A percentile compares a stretch with the other conserved stretches of the same genome.
phyloP scores from a whole-genome alignment of 53 echinoderm and acorn worm species.

The Mesocentrotus franciscanus region DNA sequence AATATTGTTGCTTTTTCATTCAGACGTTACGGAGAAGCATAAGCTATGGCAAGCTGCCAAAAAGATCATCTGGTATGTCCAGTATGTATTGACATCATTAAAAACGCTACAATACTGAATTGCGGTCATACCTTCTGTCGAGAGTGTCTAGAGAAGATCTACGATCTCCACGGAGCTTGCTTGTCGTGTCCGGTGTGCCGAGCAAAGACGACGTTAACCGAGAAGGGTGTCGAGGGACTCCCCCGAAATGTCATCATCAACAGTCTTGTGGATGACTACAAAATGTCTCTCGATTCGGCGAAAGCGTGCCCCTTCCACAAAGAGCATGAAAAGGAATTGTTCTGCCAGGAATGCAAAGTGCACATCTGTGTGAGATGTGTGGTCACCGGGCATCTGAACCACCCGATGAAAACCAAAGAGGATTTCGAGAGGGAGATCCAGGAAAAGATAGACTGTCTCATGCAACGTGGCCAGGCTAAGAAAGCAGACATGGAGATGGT shows the following conservation, averaged over 20 bases:
- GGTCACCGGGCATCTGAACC: neutral
- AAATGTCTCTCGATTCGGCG: neutral
- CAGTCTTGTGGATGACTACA: neutral
- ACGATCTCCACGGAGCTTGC: neutral
- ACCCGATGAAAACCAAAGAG: constrained; percentile 33
- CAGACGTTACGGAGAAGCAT: neutral
- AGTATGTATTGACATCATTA: neutral
- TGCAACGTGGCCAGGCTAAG: constrained; percentile 8
- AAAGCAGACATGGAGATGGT: neutral
- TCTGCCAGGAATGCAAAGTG: constrained; percentile 21
- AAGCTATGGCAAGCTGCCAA: neutral
- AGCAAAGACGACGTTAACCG: neutral
- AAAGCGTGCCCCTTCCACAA: neutral
- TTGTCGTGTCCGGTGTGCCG: neutral
- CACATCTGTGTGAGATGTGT: constrained; percentile 12
- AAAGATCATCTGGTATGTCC: constrained; percentile 6
- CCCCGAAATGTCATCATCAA: neutral
- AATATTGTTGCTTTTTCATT: neutral
- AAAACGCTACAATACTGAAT: neutral
- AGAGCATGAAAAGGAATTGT: neutral
- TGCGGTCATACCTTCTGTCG: constrained; percentile 15
- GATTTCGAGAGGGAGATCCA: constrained; percentile 11
- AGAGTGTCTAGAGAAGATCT: neutral
- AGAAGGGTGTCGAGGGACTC: neutral
- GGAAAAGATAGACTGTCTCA: neutral